These are phyloP conservation scores for Trachelus troglodyta DNA, from an alignment of 2,888 invertebrate species.

Conservation along the genomic window DNA sequence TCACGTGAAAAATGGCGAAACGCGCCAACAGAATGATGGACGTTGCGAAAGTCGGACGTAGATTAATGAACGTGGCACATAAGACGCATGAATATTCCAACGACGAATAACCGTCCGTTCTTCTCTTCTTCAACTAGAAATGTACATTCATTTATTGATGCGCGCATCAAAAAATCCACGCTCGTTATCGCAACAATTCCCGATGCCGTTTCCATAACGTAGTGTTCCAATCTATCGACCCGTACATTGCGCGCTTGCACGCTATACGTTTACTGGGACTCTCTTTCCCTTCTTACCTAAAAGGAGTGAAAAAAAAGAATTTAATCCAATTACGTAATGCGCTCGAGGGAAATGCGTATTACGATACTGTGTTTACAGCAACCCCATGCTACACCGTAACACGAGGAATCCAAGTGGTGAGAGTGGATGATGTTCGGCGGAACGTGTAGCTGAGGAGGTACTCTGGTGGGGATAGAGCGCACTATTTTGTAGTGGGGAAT, in stretches of 20 bases:
- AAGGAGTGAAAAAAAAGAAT: background rate
- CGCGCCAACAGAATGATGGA: background rate
- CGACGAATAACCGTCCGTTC: background rate
- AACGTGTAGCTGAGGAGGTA: background rate
- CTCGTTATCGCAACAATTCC: background rate
- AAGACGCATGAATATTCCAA: background rate
- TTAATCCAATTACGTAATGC: background rate
- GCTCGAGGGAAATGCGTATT: background rate
- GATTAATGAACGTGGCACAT: background rate
- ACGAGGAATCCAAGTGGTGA: slow-evolving; percentile 6
- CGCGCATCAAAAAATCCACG: background rate
- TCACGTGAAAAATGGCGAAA: background rate
- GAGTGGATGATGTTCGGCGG: background rate
- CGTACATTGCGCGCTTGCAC: background rate
- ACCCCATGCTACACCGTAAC: background rate
- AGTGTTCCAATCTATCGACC: background rate
- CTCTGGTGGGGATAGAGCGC: background rate
- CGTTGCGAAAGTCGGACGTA: background rate
- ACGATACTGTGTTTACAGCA: background rate
- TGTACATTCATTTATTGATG: background rate
- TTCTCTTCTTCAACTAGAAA: background rate
- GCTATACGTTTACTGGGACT: background rate
- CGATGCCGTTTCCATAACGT: background rate
- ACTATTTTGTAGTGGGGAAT: background rate
- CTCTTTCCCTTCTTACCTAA: background rate